Conservation (phyloP, 2,113 vertebrate species). For the Origma solitaria region DNA sequence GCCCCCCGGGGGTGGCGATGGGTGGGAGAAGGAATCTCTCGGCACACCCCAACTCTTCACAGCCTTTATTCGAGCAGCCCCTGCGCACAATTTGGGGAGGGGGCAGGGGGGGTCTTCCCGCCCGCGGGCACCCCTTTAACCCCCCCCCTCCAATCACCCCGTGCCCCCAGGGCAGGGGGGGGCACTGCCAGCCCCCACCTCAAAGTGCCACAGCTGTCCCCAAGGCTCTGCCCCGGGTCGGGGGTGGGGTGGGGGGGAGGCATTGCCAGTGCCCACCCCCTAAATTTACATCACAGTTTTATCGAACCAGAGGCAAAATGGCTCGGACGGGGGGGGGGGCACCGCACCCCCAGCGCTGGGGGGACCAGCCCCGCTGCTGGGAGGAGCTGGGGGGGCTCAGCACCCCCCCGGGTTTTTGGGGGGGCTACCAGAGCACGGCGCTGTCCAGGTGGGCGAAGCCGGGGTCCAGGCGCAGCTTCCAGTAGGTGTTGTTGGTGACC, state of each 20-base stretch:
- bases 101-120: neutral
- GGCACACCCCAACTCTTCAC: neutral
- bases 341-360: neutral
- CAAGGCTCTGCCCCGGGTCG: neutral
- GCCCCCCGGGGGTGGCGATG: rapidly evolving
- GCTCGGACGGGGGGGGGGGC: neutral
- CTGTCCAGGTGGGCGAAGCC: too few relatives aligned
- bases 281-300: neutral
- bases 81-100: neutral
- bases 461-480: too few relatives aligned
- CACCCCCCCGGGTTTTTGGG: rapidly evolving
- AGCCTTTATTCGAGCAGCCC: slow-evolving; percentile 9
- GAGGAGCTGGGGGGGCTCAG: neutral
- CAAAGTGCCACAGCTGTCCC: neutral
- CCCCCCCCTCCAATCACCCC: neutral
- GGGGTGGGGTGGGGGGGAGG: too few relatives aligned
- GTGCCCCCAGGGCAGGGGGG: neutral
- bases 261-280: neutral
- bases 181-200: neutral
- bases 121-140: neutral
- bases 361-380: neutral
- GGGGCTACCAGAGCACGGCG: slow-evolving; percentile 85
- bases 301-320: neutral
- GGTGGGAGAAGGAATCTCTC: neutral
- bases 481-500: too few relatives aligned